phyloP scores from a whole-genome alignment of 1,140 invertebrate genomes.

The Megalopta genalis region DNA sequence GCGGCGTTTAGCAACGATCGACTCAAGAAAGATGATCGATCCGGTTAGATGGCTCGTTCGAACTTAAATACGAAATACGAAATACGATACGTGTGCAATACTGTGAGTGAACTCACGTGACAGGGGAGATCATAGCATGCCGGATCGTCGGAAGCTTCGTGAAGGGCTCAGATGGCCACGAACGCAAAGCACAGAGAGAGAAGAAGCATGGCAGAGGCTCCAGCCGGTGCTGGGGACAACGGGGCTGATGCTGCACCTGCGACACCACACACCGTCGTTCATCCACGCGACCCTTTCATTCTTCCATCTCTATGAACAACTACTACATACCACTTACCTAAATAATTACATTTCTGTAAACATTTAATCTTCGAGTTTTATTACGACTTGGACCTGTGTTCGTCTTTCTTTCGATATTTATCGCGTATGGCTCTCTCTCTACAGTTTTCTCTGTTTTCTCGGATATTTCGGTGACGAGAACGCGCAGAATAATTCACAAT shows the following conservation, averaged over 20 bases:
- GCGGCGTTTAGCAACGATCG: not conserved
- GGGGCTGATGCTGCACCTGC: constrained; percentile 79
- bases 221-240: constrained; percentile 76
- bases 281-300: constrained; percentile 63
- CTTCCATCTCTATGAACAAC: constrained; percentile 51
- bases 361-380: constrained; percentile 10
- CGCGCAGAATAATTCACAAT: no score
- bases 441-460: no score
- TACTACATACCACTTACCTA: constrained; percentile 66
- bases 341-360: constrained; percentile 52
- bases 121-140: constrained; percentile 79
- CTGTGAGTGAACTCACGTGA: constrained; percentile 79
- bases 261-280: constrained; percentile 79
- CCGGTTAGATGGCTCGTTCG: no score
- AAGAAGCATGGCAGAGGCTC: constrained; percentile 80
- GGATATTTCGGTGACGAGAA: no score
- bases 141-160: constrained; percentile 77
- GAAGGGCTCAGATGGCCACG: constrained; percentile 80
- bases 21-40: not conserved
- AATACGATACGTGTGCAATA: constrained; percentile 65
- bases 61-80: constrained; percentile 42
- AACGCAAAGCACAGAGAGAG: constrained; percentile 81
- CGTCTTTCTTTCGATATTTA: not conserved
- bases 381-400: not conserved
- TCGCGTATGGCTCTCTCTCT: not conserved